A percentile compares a stretch with the other conserved stretches of the same genome.
Evolutionary conservation across 2,797 vertebrate species (phyloP).

Genomic region (Natrix natrix): DNA sequence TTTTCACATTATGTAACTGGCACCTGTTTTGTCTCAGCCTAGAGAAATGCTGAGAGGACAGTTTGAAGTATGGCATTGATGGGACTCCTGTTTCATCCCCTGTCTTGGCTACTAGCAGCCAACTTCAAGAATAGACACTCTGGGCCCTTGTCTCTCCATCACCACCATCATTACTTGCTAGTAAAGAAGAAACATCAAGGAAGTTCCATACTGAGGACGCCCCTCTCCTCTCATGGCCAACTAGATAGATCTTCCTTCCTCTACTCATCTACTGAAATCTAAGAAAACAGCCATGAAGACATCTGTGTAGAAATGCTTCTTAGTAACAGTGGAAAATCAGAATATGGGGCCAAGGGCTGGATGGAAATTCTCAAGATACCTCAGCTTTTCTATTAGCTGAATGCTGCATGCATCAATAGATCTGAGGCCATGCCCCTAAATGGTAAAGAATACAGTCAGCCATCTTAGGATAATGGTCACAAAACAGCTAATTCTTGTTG

Average conservation of each 20-base stretch:
- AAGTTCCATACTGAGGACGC: not conserved
- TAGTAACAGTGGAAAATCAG: not conserved
- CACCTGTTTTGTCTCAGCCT: not conserved
- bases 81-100: not conserved
- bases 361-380: not conserved
- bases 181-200: not conserved
- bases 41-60: not conserved
- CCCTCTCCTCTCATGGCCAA: not conserved
- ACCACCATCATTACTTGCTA: not conserved
- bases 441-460: not conserved
- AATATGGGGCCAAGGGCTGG: not conserved
- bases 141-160: not conserved
- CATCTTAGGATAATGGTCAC: not conserved
- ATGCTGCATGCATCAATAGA: rapidly evolving
- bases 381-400: not conserved
- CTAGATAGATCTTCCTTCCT: not conserved
- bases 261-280: not conserved
- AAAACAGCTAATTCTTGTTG: not conserved
- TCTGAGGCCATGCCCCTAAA: not conserved
- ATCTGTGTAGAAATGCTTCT: not conserved
- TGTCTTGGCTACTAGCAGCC: not conserved
- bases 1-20: not conserved
- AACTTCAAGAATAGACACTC: not conserved
- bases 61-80: not conserved
- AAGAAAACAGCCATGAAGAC: not conserved